Conservation (phyloP, 2,888 invertebrate genomes). For the Epinotia bilunana region DNA sequence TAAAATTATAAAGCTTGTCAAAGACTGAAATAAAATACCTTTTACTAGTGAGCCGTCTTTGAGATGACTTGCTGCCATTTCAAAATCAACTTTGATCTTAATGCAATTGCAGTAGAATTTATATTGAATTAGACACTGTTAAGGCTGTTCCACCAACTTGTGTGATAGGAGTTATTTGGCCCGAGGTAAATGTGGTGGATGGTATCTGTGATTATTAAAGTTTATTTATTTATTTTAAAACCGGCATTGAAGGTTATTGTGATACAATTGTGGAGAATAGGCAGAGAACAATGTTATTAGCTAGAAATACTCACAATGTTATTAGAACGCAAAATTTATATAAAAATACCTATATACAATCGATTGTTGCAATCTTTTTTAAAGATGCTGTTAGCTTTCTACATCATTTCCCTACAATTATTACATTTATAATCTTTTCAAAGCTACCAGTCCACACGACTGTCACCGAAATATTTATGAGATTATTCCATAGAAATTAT, state of each 20-base stretch:
- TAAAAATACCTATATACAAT: background rate
- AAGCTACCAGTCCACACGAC: background rate
- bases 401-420: background rate
- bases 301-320: background rate
- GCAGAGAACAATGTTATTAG: slow-evolving; percentile 2
- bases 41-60: slow-evolving; percentile 24
- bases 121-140: background rate
- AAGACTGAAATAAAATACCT: slow-evolving; percentile 20
- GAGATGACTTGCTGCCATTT: slow-evolving; percentile 6
- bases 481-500: slow-evolving; percentile 11
- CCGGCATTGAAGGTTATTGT: slow-evolving; percentile 28
- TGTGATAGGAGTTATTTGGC: slow-evolving; percentile 5
- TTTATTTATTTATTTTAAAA: slow-evolving; percentile 23
- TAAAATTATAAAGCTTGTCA: background rate
- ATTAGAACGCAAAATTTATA: background rate
- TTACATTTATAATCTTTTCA: background rate
- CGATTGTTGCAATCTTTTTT: background rate
- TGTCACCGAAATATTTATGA: slow-evolving; percentile 12
- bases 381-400: background rate
- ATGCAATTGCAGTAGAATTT: background rate
- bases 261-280: slow-evolving; percentile 4
- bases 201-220: slow-evolving; percentile 39
- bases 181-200: slow-evolving; percentile 17
- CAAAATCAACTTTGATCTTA: slow-evolving; percentile 1
- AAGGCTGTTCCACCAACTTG: slow-evolving; percentile 19